Percentiles rank a stretch among this genome's conserved stretches.
phyloP scores from a whole-genome alignment of 2,888 invertebrate species.

The Timema podura region DNA sequence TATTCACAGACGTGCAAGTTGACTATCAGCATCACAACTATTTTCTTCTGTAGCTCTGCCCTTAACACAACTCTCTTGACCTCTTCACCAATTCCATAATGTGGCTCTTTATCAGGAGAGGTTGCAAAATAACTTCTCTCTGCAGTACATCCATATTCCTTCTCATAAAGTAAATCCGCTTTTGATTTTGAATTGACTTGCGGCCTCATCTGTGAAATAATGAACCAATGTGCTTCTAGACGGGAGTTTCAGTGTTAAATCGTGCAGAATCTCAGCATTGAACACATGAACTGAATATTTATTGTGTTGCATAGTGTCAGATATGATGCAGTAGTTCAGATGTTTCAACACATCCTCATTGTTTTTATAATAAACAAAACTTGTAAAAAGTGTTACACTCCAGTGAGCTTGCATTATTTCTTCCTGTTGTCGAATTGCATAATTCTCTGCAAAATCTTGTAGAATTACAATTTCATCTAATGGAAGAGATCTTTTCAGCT shows the following conservation, averaged over 20 bases:
- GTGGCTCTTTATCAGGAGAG: not conserved
- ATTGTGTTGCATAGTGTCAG: conserved; percentile 4
- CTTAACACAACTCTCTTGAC: conserved; percentile 3
- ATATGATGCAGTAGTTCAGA: not conserved
- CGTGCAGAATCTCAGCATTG: not conserved
- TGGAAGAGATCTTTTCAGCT: not conserved
- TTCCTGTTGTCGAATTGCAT: not conserved
- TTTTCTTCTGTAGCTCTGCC: conserved; percentile 3
- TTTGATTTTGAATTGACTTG: conserved; percentile 1
- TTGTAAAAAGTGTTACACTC: not conserved
- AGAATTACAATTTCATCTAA: not conserved
- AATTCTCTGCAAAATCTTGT: conserved; percentile 1
- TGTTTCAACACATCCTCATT: not conserved
- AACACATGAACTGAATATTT: not conserved
- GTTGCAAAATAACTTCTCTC: conserved; percentile 2
- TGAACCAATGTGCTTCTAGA: not conserved
- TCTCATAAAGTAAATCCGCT: not conserved
- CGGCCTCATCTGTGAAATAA: conserved; percentile 3
- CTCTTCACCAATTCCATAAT: conserved; percentile 2
- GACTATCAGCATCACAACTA: not conserved
- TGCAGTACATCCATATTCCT: conserved; percentile 2
- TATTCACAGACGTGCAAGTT: not conserved
- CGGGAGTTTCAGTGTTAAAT: not conserved
- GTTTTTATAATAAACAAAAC: not conserved
- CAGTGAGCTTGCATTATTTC: conserved; percentile 3